These are phyloP conservation scores for Ornithoptera alexandrae DNA, from an alignment of 2,888 invertebrate species.

Conservation along the genomic window DNA sequence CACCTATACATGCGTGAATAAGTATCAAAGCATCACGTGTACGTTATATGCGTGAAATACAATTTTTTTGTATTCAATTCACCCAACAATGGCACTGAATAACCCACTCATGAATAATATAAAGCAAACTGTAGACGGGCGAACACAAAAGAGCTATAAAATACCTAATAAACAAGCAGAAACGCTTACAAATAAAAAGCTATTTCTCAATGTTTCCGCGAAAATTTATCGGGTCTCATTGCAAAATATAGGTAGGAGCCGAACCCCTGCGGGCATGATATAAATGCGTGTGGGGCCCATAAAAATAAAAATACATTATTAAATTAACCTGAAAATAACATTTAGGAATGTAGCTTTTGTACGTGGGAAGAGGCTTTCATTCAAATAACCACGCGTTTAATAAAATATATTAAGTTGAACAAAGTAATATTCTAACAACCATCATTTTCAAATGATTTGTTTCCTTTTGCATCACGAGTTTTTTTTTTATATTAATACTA, in stretches of 20 bases:
- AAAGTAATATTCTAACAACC: neutral
- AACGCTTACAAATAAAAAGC: constrained; percentile 62
- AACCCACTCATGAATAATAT: constrained; percentile 39
- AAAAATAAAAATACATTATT: constrained; percentile 49
- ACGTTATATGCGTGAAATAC: constrained; percentile 22
- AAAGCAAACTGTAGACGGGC: constrained; percentile 36
- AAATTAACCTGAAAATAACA: constrained; percentile 12
- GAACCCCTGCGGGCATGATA: constrained; percentile 30
- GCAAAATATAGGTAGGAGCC: constrained; percentile 64
- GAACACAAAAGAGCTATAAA: constrained; percentile 40
- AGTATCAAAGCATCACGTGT: constrained; percentile 18
- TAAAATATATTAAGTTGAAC: neutral
- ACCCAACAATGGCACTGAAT: constrained; percentile 30
- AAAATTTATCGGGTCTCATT: constrained; percentile 65
- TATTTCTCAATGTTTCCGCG: constrained; percentile 56
- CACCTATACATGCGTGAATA: constrained; percentile 6
- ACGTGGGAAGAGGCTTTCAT: neutral
- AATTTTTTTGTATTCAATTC: constrained; percentile 31
- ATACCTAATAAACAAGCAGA: constrained; percentile 58
- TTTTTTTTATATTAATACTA: too few relatives aligned
- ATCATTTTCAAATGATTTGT: neutral
- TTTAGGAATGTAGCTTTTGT: neutral
- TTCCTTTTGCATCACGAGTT: neutral
- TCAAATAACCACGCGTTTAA: neutral
- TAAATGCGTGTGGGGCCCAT: constrained; percentile 10